Percentiles rank a stretch among this genome's conserved stretches.
Conservation (phyloP, 2,888 invertebrate species). For the Papilio gigon region DNA sequence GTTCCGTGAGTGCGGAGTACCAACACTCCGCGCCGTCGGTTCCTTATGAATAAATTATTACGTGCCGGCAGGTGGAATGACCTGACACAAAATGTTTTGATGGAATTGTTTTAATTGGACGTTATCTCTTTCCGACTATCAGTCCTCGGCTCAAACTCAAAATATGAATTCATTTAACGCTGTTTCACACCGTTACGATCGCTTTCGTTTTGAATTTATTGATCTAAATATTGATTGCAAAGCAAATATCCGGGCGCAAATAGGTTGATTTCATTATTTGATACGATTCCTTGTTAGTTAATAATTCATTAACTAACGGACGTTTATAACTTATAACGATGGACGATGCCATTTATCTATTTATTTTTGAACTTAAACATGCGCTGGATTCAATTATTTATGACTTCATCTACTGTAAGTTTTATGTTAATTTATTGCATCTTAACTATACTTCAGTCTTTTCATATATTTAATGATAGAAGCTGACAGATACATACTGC, state of each 20-base stretch:
- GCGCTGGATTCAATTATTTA: constrained; percentile 1
- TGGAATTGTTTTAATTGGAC: constrained; percentile 82
- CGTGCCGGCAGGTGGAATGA: constrained; percentile 79
- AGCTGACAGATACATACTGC: neutral
- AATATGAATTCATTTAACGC: constrained; percentile 74
- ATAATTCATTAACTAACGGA: constrained; percentile 46
- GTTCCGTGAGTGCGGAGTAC: constrained; percentile 42
- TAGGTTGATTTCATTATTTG: constrained; percentile 48
- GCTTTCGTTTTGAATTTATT: constrained; percentile 59
- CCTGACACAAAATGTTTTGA: constrained; percentile 82
- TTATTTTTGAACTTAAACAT: constrained; percentile 9
- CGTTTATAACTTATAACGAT: constrained; percentile 28
- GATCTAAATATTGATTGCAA: constrained; percentile 64
- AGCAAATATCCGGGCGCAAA: constrained; percentile 65
- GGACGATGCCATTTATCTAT: constrained; percentile 27
- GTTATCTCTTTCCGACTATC: constrained; percentile 74
- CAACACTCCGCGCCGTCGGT: constrained; percentile 56
- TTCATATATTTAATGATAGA: neutral
- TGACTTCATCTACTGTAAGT: neutral
- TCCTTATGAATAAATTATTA: constrained; percentile 80
- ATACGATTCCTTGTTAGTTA: constrained; percentile 57
- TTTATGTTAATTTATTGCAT: neutral
- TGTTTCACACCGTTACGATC: constrained; percentile 69
- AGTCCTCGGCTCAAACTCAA: constrained; percentile 69
- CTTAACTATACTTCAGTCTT: neutral